phyloP scores from a whole-genome alignment of 2,797 vertebrate species.

The Anabas testudineus region DNA sequence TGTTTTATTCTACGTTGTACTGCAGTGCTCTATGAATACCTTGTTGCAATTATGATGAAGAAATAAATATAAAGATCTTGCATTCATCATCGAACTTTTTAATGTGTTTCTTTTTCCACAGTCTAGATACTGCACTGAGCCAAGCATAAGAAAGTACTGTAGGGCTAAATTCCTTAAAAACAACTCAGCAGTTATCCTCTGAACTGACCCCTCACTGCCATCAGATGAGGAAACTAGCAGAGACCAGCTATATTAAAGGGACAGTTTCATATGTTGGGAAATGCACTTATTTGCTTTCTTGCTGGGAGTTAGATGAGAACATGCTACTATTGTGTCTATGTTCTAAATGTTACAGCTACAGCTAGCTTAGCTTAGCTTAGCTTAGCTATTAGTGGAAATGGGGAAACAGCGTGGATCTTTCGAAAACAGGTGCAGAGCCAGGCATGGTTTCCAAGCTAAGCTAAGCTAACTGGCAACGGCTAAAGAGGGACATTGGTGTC shows the following conservation, averaged over 20 bases:
- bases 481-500: too few species aligned
- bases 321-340: too few species aligned
- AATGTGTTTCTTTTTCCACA: conserved; percentile 50
- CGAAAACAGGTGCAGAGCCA: too few species aligned
- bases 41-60: conserved; percentile 80
- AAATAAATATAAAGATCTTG: conserved; percentile 80
- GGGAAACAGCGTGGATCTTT: too few species aligned
- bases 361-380: too few species aligned
- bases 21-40: conserved; percentile 76
- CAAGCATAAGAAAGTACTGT: conserved; percentile 30
- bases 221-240: too few species aligned
- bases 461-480: too few species aligned
- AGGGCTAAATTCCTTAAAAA: conserved; percentile 32
- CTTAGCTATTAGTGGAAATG: too few species aligned
- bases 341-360: background rate
- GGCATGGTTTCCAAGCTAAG: too few species aligned
- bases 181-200: conserved; percentile 32
- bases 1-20: conserved; percentile 71
- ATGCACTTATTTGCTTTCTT: too few species aligned
- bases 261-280: too few species aligned
- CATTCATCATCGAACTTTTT: conserved; percentile 73
- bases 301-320: too few species aligned
- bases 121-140: conserved; percentile 12
- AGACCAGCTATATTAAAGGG: background rate
- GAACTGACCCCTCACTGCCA: conserved; percentile 21